Percentiles rank a stretch among this genome's conserved stretches.
phyloP scores from a whole-genome alignment of 2,113 vertebrate genomes.

The Dromiciops gliroides region DNA sequence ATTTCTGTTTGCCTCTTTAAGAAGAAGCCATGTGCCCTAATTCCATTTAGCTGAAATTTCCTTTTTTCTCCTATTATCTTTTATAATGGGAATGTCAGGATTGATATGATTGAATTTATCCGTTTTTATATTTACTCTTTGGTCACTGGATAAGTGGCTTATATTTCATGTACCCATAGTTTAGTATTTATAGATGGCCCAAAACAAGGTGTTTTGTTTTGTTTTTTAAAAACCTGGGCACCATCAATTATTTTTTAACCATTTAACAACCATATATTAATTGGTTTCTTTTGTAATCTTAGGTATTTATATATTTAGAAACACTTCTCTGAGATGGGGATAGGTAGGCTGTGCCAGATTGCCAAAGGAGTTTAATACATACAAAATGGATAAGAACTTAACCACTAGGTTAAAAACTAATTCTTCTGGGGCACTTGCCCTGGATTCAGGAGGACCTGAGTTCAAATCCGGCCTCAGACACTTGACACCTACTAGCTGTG shows the following conservation, averaged over 20 bases:
- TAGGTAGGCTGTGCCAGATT: neutral
- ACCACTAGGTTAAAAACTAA: neutral
- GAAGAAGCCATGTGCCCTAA: neutral
- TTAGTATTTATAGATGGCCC: neutral
- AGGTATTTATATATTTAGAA: neutral
- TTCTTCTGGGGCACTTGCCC: too few relatives aligned
- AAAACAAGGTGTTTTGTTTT: too few relatives aligned
- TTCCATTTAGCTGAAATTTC: neutral
- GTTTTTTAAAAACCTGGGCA: neutral
- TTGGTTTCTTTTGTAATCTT: neutral
- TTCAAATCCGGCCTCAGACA: too few relatives aligned
- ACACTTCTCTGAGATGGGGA: neutral
- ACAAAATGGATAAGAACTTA: neutral
- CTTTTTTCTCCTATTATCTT: neutral
- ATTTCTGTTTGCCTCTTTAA: neutral
- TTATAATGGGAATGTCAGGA: neutral
- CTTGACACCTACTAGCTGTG: too few relatives aligned
- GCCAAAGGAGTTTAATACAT: neutral
- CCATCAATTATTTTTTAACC: neutral
- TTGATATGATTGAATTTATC: neutral
- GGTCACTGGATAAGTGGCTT: neutral
- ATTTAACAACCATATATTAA: neutral
- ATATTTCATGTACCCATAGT: neutral
- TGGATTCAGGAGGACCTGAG: too few relatives aligned
- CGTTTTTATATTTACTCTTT: neutral